phyloP scores from a whole-genome alignment of 2,113 vertebrate species.

The Rhagologus leucostigma region DNA sequence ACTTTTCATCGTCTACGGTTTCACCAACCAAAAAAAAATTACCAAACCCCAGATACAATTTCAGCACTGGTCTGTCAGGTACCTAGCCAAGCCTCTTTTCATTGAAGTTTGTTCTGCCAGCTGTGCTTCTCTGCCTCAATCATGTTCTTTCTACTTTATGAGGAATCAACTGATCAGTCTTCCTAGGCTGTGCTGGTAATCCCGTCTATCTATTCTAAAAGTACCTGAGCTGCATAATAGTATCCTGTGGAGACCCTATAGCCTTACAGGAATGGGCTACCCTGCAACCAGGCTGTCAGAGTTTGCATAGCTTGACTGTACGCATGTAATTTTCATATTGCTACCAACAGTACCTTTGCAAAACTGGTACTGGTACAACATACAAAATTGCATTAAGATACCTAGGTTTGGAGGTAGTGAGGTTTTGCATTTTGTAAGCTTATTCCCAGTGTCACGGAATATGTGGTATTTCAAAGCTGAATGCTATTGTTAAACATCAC shows the following conservation, averaged over 20 bases:
- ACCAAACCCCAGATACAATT: not conserved
- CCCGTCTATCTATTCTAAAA: not conserved
- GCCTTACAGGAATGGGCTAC: not conserved
- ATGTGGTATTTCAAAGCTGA: not conserved
- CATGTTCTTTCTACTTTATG: not conserved
- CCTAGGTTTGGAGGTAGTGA: not conserved
- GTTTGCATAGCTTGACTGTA: not conserved
- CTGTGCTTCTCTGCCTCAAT: not conserved
- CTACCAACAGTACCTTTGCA: not conserved
- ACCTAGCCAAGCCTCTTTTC: not conserved
- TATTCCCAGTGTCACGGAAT: not conserved
- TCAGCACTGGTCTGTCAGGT: not conserved
- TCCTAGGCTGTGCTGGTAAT: not conserved
- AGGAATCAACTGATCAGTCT: not conserved
- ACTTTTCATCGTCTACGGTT: not conserved
- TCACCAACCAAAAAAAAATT: not conserved
- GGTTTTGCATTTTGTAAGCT: not conserved
- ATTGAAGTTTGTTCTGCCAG: not conserved
- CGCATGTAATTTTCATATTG: not conserved
- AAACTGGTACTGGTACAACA: not conserved
- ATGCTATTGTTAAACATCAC: not conserved
- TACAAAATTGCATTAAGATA: not conserved
- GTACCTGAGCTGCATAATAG: not conserved
- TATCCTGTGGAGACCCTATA: fast-evolving
- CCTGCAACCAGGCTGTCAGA: not conserved